A percentile compares a stretch with the other conserved stretches of the same genome.
phyloP scores from a whole-genome alignment of 2,888 invertebrate species.

The Odontothrips loti region DNA sequence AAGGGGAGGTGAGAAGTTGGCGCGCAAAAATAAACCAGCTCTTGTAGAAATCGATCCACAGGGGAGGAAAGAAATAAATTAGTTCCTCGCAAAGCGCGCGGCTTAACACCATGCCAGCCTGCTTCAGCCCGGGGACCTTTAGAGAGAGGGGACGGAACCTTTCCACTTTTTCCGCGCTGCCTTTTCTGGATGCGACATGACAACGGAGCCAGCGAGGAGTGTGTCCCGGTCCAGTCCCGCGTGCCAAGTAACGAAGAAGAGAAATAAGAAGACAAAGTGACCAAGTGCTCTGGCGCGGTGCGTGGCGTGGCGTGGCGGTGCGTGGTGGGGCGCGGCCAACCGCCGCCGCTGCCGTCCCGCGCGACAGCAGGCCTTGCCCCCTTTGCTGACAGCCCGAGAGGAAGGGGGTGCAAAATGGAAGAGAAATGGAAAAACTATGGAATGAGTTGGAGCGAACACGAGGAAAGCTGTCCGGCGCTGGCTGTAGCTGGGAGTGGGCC shows the following conservation, averaged over 20 bases:
- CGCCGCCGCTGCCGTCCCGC: neutral
- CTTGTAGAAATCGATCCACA: neutral
- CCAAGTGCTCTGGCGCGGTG: neutral
- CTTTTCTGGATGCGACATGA: conserved; percentile 23
- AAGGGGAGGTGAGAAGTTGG: no score
- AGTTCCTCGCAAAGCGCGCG: neutral
- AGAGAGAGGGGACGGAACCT: no score
- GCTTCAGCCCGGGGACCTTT: no score
- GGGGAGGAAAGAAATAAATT: conserved; percentile 13
- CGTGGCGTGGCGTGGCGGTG: neutral
- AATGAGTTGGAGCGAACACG: conserved; percentile 26
- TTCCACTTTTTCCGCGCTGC: no score
- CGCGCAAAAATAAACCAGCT: no score
- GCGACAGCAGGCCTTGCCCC: conserved; percentile 2
- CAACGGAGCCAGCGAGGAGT: conserved; percentile 11
- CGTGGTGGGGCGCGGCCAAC: neutral
- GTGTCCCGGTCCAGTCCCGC: neutral
- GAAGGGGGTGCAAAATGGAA: conserved; percentile 19
- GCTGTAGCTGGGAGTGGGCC: no score
- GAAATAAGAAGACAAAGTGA: conserved; percentile 21
- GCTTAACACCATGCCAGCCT: no score
- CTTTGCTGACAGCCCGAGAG: conserved; percentile 5
- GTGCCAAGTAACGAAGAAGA: conserved; percentile 24
- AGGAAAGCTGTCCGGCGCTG: conserved; percentile 19
- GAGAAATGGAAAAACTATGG: conserved; percentile 26